Base-by-base conservation (phyloP, 2,888 invertebrate species). In the Lasioglossum villosulum region DNA sequence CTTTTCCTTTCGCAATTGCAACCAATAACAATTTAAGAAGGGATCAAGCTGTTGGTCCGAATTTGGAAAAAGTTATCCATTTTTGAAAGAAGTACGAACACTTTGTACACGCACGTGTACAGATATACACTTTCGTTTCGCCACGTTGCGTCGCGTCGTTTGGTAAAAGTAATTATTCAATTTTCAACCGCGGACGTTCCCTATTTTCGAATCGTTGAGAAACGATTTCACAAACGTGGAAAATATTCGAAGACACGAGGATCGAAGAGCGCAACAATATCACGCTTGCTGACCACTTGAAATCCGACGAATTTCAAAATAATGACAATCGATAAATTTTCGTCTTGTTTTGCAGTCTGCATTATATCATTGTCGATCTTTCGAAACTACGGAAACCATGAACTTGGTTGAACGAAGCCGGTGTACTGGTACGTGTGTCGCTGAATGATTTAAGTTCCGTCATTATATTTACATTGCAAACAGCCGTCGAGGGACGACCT, bases 401-500 rank as follows among this genome's bases (percentile, higher is more conserved):
- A 68, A 77, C 68, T 77, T 68, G 16, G 10, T 42, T 42, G 19
- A 59, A 59, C 39, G 39, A 23, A 63, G 6, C 27, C 74, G 56
- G 68, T 37, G n/a, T 23, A 59, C 6, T 23, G 48, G 34, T 73
- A 45, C 48, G 70, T 34, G 70, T 34, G n/a, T 68, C 66, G 19
- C 23, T 39, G 14, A 8, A 48, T 27, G 23, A 34, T 42, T 48
- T n/a, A 56, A 66, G 34, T 82, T 56, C 68, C 37, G 42, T 56
- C 56, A 56, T 66, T 75, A 39, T 75, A 39, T 45, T 75, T 75
- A 75, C 19, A n/a, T 30, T 30, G 56, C 70, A 66, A 75, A 63
- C 10, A 72, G 37, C 19, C 52, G 52, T n/a, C 30, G 63, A 45
- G 63, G 39, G 19, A 72, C 39, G 74, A 45, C 70, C 80, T 78